Percentiles rank a stretch among this genome's conserved stretches.
Evolutionary conservation across 2,888 invertebrate genomes (phyloP).

Genomic region (Drosophila anomelani): DNA sequence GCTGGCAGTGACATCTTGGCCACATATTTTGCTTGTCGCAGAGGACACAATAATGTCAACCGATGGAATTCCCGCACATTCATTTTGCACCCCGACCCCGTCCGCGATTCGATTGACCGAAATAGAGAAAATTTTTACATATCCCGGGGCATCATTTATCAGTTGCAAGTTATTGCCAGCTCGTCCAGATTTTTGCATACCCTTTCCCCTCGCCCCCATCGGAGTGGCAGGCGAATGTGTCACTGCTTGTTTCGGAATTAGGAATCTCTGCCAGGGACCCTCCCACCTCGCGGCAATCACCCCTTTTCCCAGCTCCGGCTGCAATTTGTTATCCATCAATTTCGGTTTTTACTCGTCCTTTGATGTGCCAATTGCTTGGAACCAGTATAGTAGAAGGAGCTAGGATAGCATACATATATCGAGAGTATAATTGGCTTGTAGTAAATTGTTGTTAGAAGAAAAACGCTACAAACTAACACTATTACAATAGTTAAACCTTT

Average conservation of each 20-base stretch:
- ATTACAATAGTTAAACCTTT: not conserved
- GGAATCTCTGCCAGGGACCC: slow-evolving; percentile 31
- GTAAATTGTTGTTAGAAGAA: not conserved
- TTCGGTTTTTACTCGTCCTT: slow-evolving; percentile 42
- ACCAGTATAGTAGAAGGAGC: not conserved
- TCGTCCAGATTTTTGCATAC: slow-evolving; percentile 76
- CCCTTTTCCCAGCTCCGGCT: slow-evolving; percentile 3
- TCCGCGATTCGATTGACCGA: slow-evolving; percentile 78
- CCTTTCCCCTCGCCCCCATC: slow-evolving; percentile 10
- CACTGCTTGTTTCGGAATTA: slow-evolving; percentile 62
- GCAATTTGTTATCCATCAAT: slow-evolving; percentile 67
- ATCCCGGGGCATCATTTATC: slow-evolving; percentile 73
- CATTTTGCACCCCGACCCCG: slow-evolving; percentile 58
- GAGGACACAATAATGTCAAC: slow-evolving; percentile 79
- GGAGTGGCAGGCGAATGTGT: slow-evolving; percentile 67
- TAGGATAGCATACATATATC: not conserved
- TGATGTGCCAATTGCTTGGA: slow-evolving; percentile 28
- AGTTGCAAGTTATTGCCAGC: slow-evolving; percentile 74
- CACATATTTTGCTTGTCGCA: slow-evolving; percentile 81
- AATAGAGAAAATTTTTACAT: slow-evolving; percentile 79
- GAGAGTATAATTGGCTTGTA: not conserved
- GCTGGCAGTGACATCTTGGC: slow-evolving; percentile 73
- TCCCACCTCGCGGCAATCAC: slow-evolving; percentile 4
- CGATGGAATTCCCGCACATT: slow-evolving; percentile 80
- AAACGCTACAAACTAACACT: not conserved